A percentile compares a stretch with the other conserved stretches of the same genome.
Conservation (phyloP, 2,797 vertebrate genomes). For the Trichosurus vulpecula region DNA sequence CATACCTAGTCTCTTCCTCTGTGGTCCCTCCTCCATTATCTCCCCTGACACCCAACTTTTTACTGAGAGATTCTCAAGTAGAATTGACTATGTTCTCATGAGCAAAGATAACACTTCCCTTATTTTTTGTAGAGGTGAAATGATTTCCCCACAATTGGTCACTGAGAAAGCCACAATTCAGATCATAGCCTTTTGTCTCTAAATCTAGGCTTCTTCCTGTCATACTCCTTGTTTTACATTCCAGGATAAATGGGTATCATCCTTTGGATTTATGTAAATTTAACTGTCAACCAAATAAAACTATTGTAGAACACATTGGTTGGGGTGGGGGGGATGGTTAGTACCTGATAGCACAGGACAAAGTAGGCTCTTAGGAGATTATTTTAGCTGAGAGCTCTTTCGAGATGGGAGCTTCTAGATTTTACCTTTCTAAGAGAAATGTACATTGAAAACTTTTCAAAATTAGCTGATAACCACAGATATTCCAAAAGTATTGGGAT, state of each 20-base stretch:
- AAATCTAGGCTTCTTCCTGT: background rate
- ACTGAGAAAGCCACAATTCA: no score
- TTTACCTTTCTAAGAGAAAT: no score
- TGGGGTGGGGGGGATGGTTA: background rate
- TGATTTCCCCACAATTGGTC: background rate
- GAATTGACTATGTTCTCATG: background rate
- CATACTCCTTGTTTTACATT: background rate
- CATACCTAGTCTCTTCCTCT: background rate
- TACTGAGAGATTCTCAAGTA: background rate
- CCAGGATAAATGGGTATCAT: background rate
- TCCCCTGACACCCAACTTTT: background rate
- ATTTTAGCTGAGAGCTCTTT: no score
- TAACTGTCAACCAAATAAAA: background rate
- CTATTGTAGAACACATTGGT: background rate
- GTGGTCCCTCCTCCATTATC: no score
- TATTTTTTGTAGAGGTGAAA: background rate
- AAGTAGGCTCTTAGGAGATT: background rate
- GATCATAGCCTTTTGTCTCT: background rate
- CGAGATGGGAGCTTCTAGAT: no score
- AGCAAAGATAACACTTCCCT: background rate
- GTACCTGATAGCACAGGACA: background rate
- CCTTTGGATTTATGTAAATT: background rate
- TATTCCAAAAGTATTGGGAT: no score
- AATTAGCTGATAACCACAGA: no score
- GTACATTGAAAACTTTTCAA: no score